These are phyloP conservation scores for Andrena dorsata DNA, from an alignment of 2,888 invertebrate genomes.

Conservation along the genomic window DNA sequence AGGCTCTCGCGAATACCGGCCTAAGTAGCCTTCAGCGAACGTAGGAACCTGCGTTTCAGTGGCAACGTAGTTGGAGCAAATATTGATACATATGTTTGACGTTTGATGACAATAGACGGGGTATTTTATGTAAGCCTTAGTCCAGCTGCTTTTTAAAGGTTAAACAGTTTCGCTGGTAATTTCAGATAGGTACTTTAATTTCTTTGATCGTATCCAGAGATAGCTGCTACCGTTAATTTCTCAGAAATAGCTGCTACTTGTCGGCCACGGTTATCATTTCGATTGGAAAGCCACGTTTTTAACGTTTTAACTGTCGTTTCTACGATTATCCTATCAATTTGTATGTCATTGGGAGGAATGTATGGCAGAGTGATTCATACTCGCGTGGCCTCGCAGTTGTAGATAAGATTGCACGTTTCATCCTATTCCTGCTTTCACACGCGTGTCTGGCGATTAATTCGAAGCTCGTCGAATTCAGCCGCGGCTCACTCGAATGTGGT, in stretches of 20 bases:
- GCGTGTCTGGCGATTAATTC: conserved; percentile 5
- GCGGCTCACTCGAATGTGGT: too few relatives aligned
- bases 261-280: too few relatives aligned
- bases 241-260: too few relatives aligned
- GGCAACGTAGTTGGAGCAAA: neutral
- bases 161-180: neutral
- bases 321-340: conserved; percentile 19
- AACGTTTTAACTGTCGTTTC: neutral
- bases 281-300: neutral
- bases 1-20: neutral
- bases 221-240: too few relatives aligned
- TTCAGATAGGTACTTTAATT: too few relatives aligned
- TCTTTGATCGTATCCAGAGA: too few relatives aligned
- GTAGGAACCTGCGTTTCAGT: neutral
- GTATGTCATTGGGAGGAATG: conserved; percentile 40
- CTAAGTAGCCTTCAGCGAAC: neutral
- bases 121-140: neutral
- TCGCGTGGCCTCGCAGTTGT: conserved; percentile 48
- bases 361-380: conserved; percentile 61
- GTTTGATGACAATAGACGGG: conserved; percentile 14
- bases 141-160: neutral
- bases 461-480: conserved; percentile 4
- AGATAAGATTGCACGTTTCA: conserved; percentile 68
- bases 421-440: conserved; percentile 19
- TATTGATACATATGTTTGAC: conserved; percentile 3